Conservation (phyloP, 2,888 invertebrate species). For the Catonia carolina region DNA sequence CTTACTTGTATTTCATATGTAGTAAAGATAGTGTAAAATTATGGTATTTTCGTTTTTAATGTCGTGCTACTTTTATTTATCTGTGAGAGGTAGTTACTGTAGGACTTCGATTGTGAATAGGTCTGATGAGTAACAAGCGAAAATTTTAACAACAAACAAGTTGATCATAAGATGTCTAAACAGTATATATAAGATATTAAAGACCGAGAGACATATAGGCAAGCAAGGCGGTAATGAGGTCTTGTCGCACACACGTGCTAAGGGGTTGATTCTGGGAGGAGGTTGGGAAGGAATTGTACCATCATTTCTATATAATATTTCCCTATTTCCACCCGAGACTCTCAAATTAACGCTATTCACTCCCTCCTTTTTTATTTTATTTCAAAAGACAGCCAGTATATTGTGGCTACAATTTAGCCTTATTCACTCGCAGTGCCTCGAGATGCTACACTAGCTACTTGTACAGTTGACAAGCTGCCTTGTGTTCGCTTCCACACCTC, state of each 20-base stretch:
- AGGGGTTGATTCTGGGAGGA: background rate
- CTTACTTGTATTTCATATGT: too few species aligned
- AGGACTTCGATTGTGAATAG: too few species aligned
- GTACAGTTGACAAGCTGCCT: conserved; percentile 7
- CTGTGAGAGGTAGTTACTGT: too few species aligned
- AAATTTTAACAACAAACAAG: too few species aligned
- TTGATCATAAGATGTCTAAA: too few species aligned
- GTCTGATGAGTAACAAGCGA: too few species aligned
- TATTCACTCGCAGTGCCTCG: conserved; percentile 43
- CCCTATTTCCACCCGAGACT: conserved; percentile 22
- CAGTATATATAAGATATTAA: too few species aligned
- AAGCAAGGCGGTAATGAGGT: too few species aligned
- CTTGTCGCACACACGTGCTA: conserved; percentile 6
- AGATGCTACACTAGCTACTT: background rate
- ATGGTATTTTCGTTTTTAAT: too few species aligned
- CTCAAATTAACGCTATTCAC: conserved; percentile 32
- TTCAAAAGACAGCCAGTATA: conserved; percentile 33
- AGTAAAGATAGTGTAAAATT: too few species aligned
- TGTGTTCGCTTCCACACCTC: conserved; percentile 1
- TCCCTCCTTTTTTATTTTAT: conserved; percentile 28
- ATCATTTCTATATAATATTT: conserved; percentile 21
- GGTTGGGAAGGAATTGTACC: background rate
- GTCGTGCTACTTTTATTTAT: too few species aligned
- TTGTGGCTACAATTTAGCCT: conserved; percentile 58
- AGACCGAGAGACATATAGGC: too few species aligned